Conservation (phyloP, 2,888 invertebrate species). For the Tinea pellionella region DNA sequence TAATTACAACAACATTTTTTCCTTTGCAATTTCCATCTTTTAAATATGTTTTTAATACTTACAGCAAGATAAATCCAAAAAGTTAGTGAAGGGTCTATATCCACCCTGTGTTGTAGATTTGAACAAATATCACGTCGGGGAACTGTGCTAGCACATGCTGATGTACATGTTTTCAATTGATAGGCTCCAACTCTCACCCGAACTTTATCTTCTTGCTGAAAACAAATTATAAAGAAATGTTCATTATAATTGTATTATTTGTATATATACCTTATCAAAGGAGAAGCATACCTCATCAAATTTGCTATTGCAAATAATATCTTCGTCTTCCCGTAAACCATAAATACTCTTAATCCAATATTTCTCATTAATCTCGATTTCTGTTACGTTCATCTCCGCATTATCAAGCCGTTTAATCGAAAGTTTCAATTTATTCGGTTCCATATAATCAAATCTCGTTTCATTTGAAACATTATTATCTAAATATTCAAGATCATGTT, state of each 20-base stretch:
- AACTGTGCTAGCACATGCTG: slow-evolving; percentile 70
- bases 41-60: slow-evolving; percentile 29
- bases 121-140: slow-evolving; percentile 70
- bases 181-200: slow-evolving; percentile 36
- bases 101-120: slow-evolving; percentile 69
- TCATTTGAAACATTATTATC: not conserved
- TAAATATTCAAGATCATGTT: not conserved
- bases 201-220: slow-evolving; percentile 29
- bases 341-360: not conserved
- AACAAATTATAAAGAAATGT: not conserved
- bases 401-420: not conserved
- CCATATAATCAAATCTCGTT: not conserved
- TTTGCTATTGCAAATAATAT: slow-evolving; percentile 18
- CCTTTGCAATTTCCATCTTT: no score
- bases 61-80: slow-evolving; percentile 80
- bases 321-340: not conserved
- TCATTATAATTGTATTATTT: not conserved
- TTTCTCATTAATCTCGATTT: not conserved
- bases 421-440: not conserved
- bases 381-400: not conserved
- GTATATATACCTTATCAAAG: not conserved
- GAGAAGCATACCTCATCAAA: slow-evolving; percentile 30
- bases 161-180: slow-evolving; percentile 59
- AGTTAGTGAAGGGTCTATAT: slow-evolving; percentile 73
- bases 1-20: no score